phyloP scores from a whole-genome alignment of 1,140 invertebrate genomes.

The Anastrepha obliqua region DNA sequence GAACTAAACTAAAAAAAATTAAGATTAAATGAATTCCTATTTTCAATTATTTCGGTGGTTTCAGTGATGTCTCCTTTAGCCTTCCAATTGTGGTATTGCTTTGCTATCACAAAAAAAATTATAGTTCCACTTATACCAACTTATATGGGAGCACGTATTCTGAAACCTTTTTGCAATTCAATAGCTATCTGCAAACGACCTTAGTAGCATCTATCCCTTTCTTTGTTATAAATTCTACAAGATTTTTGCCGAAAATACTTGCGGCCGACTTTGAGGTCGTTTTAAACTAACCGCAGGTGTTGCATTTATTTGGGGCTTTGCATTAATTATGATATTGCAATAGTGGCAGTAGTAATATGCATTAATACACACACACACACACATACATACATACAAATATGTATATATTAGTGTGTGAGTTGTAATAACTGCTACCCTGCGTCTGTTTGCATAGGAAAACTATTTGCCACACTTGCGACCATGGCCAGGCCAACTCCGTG shows the following conservation, averaged over 20 bases:
- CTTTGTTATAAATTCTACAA: background rate
- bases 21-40: too few relatives aligned
- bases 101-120: too few relatives aligned
- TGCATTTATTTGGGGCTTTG: constrained; percentile 74
- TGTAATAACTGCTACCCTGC: constrained; percentile 22
- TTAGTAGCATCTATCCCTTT: background rate
- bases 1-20: too few relatives aligned
- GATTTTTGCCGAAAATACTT: constrained; percentile 58
- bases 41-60: too few relatives aligned
- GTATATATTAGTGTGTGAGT: background rate
- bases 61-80: too few relatives aligned
- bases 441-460: constrained; percentile 62
- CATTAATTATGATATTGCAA: constrained; percentile 72
- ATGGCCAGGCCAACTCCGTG: background rate
- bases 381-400: background rate
- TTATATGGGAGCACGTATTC: too few relatives aligned
- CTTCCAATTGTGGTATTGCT: too few relatives aligned
- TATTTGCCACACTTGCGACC: constrained; percentile 67
- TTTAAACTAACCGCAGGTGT: constrained; percentile 74
- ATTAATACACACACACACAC: background rate
- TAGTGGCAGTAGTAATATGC: constrained; percentile 23
- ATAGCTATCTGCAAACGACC: too few relatives aligned
- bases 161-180: too few relatives aligned
- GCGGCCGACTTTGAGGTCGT: constrained; percentile 69
- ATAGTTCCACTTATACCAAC: too few relatives aligned